A percentile compares a stretch with the other conserved stretches of the same genome.
Evolutionary conservation across 2,888 invertebrate species (phyloP).

Genomic region (Tridacna crocea): DNA sequence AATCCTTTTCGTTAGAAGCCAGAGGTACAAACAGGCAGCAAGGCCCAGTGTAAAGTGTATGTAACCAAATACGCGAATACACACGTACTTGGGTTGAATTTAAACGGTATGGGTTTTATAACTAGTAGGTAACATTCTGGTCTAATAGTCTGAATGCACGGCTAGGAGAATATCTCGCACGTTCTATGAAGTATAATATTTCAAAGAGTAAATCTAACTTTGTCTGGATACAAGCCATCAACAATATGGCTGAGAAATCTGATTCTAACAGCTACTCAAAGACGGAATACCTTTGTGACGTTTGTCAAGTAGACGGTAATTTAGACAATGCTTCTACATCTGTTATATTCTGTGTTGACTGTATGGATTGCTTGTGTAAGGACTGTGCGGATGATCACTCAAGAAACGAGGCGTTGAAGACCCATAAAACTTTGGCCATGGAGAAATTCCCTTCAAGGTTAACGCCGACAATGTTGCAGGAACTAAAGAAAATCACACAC

Average conservation of each 20-base stretch:
- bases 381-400: background rate
- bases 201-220: too few species aligned
- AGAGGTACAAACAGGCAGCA: too few species aligned
- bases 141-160: too few species aligned
- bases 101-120: too few species aligned
- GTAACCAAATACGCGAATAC: too few species aligned
- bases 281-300: background rate
- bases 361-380: conserved; percentile 6
- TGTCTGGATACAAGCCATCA: background rate
- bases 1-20: too few species aligned
- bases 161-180: too few species aligned
- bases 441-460: background rate
- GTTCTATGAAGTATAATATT: too few species aligned
- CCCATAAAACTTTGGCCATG: background rate
- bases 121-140: too few species aligned
- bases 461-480: background rate
- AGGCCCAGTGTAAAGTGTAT: too few species aligned
- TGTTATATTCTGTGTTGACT: background rate
- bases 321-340: background rate
- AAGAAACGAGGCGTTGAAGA: background rate
- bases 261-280: background rate
- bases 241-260: background rate
- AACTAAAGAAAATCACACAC: background rate
- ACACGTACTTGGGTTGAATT: too few species aligned
- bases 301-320: background rate